Evolutionary conservation across 2,113 vertebrate species (phyloP), one percentile per base, ranked within the genome.

Genomic region (Colaptes auratus): DNA sequence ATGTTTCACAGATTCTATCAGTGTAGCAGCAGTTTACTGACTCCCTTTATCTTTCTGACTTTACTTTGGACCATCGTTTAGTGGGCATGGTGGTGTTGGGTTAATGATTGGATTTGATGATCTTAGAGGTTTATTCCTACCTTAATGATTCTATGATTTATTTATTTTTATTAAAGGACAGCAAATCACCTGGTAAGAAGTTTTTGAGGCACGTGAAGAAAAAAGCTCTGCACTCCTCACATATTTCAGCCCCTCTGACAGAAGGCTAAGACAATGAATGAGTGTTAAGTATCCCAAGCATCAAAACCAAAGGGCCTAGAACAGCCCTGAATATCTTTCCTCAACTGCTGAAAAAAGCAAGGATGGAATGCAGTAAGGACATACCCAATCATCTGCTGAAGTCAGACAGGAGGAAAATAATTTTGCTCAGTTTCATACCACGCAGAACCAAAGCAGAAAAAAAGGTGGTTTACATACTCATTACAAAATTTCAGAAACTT

Each of bases 341-440:
- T 58, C 27, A 80, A 10, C 15, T 56, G 31, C 12, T 44, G 42
- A 27, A 35, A 72, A 87, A 76, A 69, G 14, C 19, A 76, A 60
- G 35, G 35, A 53, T 4, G 6, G 61, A 58, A 33, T 13, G 7
- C 61, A 59, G 36, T n/a, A 53, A 48, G 33, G 33, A 64, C 5
- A 13, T 4, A 53, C 2, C 1, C 14, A 31, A 3, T 4, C 6
- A 39, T 24, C 33, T 73, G 63, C 25, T 86, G 55, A 52, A 60
- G 24, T 0, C 56, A 35, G 39, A 59, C 1, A 2, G 48, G 48
- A 44, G 25, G 7, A 27, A 35, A 75, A 58, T 4, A 12, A 15
- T 39, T 58, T 42, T 23, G 24, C 36, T 75, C 27, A 25, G 27
- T 46, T 74, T 42, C 39, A 27, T 27, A 11, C 24, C 25, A 12